Conservation (phyloP, 2,113 vertebrate genomes). For the Nothocercus julius region DNA sequence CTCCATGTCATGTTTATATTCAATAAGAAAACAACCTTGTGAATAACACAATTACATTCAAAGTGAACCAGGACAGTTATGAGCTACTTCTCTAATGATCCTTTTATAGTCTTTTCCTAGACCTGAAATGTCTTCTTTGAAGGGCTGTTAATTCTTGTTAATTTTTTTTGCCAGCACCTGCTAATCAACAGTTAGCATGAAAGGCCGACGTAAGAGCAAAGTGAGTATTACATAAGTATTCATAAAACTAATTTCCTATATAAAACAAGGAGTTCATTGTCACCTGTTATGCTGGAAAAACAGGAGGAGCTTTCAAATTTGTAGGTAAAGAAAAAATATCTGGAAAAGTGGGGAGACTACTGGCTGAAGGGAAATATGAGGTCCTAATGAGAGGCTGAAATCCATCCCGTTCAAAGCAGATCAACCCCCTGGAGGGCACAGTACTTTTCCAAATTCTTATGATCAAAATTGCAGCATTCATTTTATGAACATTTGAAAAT, state of each 20-base stretch:
- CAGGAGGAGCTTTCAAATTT: background rate
- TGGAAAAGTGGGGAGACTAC: background rate
- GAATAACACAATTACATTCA: background rate
- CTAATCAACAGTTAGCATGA: background rate
- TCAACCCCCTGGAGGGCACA: background rate
- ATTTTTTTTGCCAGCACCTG: background rate
- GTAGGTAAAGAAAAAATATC: background rate
- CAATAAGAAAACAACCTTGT: background rate
- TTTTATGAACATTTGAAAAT: background rate
- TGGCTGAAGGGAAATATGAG: background rate
- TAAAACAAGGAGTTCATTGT: background rate
- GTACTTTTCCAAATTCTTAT: background rate
- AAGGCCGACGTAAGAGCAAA: background rate
- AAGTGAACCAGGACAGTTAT: background rate
- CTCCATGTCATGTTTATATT: background rate
- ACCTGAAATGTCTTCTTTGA: background rate
- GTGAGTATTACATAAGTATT: background rate
- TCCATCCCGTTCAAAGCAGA: background rate
- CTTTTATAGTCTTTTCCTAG: background rate
- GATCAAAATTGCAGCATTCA: background rate
- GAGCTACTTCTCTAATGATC: background rate
- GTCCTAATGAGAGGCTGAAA: background rate
- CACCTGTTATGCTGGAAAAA: background rate
- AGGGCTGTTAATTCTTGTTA: background rate
- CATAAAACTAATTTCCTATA: background rate